Evolutionary conservation across 2,797 vertebrate genomes (phyloP), one percentile per base, ranked within the genome.

Genomic region (Muscicapa striata): DNA sequence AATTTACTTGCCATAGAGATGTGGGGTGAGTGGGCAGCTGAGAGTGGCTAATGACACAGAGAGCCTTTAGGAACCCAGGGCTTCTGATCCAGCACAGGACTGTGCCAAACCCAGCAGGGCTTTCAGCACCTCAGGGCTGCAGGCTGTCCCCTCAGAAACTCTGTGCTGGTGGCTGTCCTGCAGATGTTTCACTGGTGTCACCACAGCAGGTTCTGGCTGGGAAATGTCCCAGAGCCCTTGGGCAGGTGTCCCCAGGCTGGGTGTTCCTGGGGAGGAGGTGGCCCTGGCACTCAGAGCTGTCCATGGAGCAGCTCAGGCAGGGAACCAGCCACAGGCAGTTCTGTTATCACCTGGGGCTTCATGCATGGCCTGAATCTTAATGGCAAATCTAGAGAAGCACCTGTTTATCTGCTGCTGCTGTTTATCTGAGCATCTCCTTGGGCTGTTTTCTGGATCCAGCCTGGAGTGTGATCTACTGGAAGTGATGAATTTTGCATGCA

Each of bases 191-290:
- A 5, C 17, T 6, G 72, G 14, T n/a, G 6, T 11, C 48, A 3
- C 14, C 41, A 1, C 26, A 4, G 52, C 81, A 10, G 58, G 30
- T 21, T n/a, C 84, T 40, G 66, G 18, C 79, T 43, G 43, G 52
- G 52, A 23, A 0, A 45, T 10, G 68, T 32, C 41, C 4, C 4
- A 0, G 10, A 11, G 12, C 51, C 90, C 84, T 5, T 0, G 5
- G 79, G 76, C 76, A 63, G 48, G 1, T 14, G 54, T 76, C 94
- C 75, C 90, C 52, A 15, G 57, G 63, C 48, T 5, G 26, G 13
- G 17, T 27, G 11, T 2, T 64, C 83, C 82, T 17, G 41, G 29
- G 3, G 16, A 36, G 46, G 48, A 34, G 15, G 5, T 24, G 82
- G 75, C 62, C 63, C 21, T 24, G 32, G 70, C 84, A 19, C 32